phyloP scores from a whole-genome alignment of 2,113 vertebrate species.

The Platichthys stellatus region DNA sequence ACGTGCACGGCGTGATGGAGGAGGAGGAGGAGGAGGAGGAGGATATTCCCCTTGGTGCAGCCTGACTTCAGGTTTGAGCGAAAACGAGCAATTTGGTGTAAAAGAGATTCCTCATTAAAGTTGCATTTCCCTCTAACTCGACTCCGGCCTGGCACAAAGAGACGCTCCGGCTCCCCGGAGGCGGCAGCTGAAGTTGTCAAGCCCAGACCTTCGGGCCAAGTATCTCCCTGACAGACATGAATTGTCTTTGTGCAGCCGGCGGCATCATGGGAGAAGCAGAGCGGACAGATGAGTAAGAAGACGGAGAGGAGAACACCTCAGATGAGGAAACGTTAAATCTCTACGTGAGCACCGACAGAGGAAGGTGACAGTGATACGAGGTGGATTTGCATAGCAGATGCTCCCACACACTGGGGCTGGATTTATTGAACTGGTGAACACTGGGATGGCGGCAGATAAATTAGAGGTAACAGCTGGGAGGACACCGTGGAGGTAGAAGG shows the following conservation, averaged over 20 bases:
- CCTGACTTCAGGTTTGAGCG: background rate
- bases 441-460: conserved; percentile 55
- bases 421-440: conserved; percentile 69
- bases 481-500: conserved; percentile 42
- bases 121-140: background rate
- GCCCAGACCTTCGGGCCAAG: background rate
- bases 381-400: conserved; percentile 74
- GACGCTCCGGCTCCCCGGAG: background rate
- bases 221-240: background rate
- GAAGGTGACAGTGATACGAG: conserved; percentile 62
- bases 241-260: background rate
- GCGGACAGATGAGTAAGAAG: background rate
- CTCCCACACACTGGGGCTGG: conserved; percentile 41
- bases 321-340: conserved; percentile 52
- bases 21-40: background rate
- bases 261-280: conserved; percentile 14
- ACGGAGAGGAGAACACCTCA: conserved; percentile 2
- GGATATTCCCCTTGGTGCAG: conserved; percentile 3
- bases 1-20: conserved; percentile 28
- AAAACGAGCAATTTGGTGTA: conserved; percentile 3
- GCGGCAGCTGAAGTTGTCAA: background rate
- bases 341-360: conserved; percentile 39
- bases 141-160: conserved; percentile 1
- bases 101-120: background rate
- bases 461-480: conserved; percentile 63